Evolutionary conservation across 2,113 vertebrate genomes (phyloP).

Genomic region (Falco punctatus): DNA sequence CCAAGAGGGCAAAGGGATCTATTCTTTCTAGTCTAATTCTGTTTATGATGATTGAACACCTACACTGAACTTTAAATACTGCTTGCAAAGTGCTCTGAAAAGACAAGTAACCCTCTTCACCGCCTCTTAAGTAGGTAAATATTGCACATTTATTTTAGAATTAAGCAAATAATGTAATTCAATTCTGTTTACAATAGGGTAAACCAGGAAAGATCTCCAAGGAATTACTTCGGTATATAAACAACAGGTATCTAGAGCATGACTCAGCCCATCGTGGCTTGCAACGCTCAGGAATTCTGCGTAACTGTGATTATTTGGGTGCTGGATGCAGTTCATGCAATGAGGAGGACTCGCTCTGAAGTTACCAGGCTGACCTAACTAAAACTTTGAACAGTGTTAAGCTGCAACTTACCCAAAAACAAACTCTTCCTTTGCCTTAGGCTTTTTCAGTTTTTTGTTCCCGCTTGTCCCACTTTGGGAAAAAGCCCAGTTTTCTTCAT

Average conservation of each 20-base stretch:
- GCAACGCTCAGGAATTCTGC: neutral
- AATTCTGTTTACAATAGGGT: neutral
- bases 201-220: neutral
- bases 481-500: slow-evolving; percentile 90
- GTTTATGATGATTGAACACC: neutral
- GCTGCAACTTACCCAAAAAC: slow-evolving; percentile 83
- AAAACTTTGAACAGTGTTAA: neutral
- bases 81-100: neutral
- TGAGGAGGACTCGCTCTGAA: neutral
- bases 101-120: neutral
- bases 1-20: neutral
- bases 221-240: neutral
- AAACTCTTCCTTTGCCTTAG: slow-evolving; percentile 93
- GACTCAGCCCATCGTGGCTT: neutral
- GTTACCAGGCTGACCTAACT: neutral
- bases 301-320: neutral
- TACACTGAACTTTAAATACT: neutral
- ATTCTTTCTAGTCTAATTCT: neutral
- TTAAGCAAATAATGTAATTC: neutral
- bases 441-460: slow-evolving; percentile 94
- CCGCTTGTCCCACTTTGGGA: slow-evolving; percentile 84
- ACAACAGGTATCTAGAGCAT: neutral
- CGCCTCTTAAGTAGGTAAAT: neutral
- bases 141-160: neutral
- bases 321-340: neutral